Evolutionary conservation across 2,797 vertebrate genomes (phyloP).

Genomic region (Malurus splendens): DNA sequence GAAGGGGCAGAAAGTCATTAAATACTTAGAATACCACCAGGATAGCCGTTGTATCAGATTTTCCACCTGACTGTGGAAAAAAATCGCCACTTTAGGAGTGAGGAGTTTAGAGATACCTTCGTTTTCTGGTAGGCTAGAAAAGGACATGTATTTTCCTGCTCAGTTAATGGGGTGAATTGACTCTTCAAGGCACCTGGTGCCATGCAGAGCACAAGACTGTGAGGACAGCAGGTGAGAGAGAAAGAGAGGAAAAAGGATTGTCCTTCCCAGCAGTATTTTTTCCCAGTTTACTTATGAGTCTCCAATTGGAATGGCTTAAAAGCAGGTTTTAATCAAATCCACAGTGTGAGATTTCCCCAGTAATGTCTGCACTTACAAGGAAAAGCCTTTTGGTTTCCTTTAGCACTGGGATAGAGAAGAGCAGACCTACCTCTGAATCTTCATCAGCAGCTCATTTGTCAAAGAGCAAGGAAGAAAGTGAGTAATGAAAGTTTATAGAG

Average conservation of each 20-base stretch:
- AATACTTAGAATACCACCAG: neutral
- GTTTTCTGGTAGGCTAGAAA: neutral
- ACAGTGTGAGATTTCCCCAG: neutral
- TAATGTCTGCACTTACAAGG: neutral
- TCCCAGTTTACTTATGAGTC: neutral
- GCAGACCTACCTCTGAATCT: neutral
- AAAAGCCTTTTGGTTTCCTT: neutral
- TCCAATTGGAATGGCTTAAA: neutral
- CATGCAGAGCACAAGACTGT: rapidly evolving
- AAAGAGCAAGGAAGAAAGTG: neutral
- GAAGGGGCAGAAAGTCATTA: neutral
- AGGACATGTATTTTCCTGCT: neutral
- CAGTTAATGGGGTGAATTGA: neutral
- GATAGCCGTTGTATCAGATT: neutral
- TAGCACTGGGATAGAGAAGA: neutral
- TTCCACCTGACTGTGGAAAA: neutral
- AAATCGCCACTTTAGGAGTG: neutral
- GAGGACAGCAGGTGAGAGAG: neutral
- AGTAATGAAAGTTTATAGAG: neutral
- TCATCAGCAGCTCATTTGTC: neutral
- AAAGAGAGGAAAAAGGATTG: neutral
- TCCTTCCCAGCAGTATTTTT: neutral
- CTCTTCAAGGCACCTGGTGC: neutral
- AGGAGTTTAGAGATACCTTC: neutral
- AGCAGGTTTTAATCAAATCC: neutral